Percentiles rank a stretch among this genome's conserved stretches.
phyloP scores from a whole-genome alignment of 2,888 invertebrate species.

The Matsumyia berberina region DNA sequence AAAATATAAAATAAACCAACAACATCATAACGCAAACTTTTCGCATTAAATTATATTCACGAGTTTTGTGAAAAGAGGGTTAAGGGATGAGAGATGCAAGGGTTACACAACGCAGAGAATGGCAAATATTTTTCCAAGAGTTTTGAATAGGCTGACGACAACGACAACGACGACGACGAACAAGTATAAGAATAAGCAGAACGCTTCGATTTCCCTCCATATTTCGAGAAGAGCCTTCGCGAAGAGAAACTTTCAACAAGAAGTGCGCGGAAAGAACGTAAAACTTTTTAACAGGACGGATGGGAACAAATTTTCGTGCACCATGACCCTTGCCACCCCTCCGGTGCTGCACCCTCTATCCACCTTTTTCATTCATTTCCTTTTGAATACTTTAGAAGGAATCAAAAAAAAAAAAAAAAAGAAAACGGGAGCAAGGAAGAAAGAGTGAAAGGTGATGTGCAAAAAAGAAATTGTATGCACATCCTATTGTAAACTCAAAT shows the following conservation, averaged over 20 bases:
- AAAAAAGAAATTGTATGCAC: constrained; percentile 56
- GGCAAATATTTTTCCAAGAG: constrained; percentile 42
- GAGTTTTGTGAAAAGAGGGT: constrained; percentile 21
- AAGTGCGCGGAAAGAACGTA: constrained; percentile 58
- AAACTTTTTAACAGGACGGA: constrained; percentile 65
- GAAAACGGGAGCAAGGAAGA: background rate
- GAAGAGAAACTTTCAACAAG: constrained; percentile 57
- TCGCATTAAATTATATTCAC: constrained; percentile 75
- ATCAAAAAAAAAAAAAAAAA: constrained; percentile 27
- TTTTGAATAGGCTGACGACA: constrained; percentile 62
- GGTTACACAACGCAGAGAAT: constrained; percentile 45
- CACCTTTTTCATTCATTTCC: constrained; percentile 59
- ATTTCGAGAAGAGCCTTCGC: constrained; percentile 19
- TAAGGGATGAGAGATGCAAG: constrained; percentile 48
- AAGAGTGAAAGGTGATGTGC: constrained; percentile 2
- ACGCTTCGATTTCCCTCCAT: constrained; percentile 50
- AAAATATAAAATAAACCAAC: constrained; percentile 58
- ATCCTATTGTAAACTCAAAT: constrained; percentile 60
- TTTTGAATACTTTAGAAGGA: constrained; percentile 37
- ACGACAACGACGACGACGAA: constrained; percentile 19
- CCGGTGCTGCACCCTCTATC: background rate
- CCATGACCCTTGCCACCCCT: constrained; percentile 47
- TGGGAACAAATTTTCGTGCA: constrained; percentile 59
- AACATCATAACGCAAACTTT: constrained; percentile 73
- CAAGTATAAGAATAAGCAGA: constrained; percentile 3